Percentiles rank a stretch among this genome's conserved stretches.
Conservation (phyloP, 2,797 vertebrate species). For the Simalia tracyae region DNA sequence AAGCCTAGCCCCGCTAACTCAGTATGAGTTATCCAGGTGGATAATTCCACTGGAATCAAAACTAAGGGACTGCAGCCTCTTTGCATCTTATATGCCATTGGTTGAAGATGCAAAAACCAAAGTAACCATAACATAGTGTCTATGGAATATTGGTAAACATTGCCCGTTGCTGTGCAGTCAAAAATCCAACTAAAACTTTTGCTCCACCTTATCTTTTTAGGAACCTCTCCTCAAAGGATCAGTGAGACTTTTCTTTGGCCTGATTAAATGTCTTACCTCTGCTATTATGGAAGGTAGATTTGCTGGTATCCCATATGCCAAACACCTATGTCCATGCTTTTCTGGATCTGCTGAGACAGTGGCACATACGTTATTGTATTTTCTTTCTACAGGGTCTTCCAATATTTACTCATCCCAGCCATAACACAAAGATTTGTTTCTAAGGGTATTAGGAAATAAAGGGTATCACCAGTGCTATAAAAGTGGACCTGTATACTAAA, state of each 20-base stretch:
- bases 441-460: background rate
- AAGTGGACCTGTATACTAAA: background rate
- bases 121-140: background rate
- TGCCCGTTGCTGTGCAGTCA: background rate
- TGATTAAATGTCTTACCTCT: background rate
- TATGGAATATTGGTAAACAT: background rate
- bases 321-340: background rate
- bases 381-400: background rate
- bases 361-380: background rate
- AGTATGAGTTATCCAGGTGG: background rate
- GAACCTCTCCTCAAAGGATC: no score
- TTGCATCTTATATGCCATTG: background rate
- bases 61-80: background rate
- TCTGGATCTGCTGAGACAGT: background rate
- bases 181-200: background rate
- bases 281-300: background rate
- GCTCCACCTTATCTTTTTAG: background rate
- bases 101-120: background rate
- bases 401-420: background rate
- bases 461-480: background rate
- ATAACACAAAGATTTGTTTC: background rate
- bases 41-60: background rate
- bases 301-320: background rate
- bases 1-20: background rate
- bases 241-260: background rate